Percentiles rank a stretch among this genome's conserved stretches.
Evolutionary conservation across 2,888 invertebrate genomes (phyloP).

Genomic region (Apamea sordens): DNA sequence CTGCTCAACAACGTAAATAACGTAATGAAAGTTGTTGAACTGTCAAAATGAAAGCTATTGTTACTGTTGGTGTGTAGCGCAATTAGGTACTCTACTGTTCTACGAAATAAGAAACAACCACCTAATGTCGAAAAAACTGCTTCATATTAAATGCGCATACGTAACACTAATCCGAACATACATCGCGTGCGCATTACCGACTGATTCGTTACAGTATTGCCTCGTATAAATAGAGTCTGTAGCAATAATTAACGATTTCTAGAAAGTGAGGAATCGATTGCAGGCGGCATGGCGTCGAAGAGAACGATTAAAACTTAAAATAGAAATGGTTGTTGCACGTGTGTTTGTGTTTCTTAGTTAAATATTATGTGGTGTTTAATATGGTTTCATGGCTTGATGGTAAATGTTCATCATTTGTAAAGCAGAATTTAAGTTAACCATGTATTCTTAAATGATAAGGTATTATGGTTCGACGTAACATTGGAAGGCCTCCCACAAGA

Average conservation of each 20-base stretch:
- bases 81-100: background rate
- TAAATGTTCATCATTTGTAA: background rate
- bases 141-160: constrained; percentile 35
- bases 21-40: too few relatives aligned
- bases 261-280: constrained; percentile 49
- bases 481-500: too few relatives aligned
- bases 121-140: background rate
- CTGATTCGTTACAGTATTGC: constrained; percentile 20
- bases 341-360: constrained; percentile 4
- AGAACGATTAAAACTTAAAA: constrained; percentile 35
- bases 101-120: background rate
- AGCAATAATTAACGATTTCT: constrained; percentile 55
- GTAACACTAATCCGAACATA: constrained; percentile 30
- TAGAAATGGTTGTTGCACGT: constrained; percentile 18
- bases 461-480: background rate
- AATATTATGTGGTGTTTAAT: constrained; percentile 7
- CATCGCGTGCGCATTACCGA: constrained; percentile 44
- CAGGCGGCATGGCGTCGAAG: constrained; percentile 38
- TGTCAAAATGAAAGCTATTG: too few relatives aligned
- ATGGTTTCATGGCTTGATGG: background rate
- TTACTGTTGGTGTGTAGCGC: too few relatives aligned
- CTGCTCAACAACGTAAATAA: too few relatives aligned
- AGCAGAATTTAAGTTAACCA: background rate
- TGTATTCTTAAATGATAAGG: background rate
- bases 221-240: constrained; percentile 48